A percentile compares a stretch with the other conserved stretches of the same genome.
phyloP scores from a whole-genome alignment of 2,113 vertebrate genomes.

The Campylomormyrus tamandua region DNA sequence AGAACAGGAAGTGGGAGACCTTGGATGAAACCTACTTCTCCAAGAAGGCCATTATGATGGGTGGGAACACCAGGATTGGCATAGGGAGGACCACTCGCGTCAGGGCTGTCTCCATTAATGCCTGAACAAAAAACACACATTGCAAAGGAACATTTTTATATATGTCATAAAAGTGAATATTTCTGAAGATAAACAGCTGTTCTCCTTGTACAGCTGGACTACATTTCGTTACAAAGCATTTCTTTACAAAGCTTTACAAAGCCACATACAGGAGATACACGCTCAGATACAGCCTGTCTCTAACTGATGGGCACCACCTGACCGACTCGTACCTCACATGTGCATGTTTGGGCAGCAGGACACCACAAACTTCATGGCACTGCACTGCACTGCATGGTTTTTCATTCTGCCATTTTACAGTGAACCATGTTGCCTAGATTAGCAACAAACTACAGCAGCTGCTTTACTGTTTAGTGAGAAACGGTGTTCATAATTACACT shows the following conservation, averaged over 20 bases:
- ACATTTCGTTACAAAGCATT: background rate
- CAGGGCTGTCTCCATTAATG: slow-evolving; percentile 82
- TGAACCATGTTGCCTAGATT: background rate
- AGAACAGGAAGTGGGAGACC: background rate
- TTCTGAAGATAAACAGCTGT: background rate
- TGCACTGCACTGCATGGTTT: background rate
- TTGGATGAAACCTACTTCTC: slow-evolving; percentile 73
- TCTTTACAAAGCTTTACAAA: background rate
- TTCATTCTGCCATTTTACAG: background rate
- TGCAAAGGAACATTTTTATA: background rate
- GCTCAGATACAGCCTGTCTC: background rate
- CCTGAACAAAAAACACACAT: slow-evolving; percentile 56
- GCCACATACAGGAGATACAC: background rate
- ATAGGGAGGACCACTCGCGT: slow-evolving; percentile 85
- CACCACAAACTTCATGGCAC: background rate
- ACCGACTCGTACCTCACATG: background rate
- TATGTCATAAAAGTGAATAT: background rate
- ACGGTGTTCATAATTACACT: background rate
- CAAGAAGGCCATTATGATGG: slow-evolving; percentile 80
- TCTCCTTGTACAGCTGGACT: background rate
- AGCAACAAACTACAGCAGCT: background rate
- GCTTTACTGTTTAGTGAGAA: background rate
- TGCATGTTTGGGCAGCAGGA: background rate
- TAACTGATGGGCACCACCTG: background rate
- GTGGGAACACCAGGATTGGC: slow-evolving; percentile 87